Evolutionary conservation across 2,797 vertebrate genomes (phyloP), one percentile per base, ranked within the genome.

Genomic region (Acomys russatus): DNA sequence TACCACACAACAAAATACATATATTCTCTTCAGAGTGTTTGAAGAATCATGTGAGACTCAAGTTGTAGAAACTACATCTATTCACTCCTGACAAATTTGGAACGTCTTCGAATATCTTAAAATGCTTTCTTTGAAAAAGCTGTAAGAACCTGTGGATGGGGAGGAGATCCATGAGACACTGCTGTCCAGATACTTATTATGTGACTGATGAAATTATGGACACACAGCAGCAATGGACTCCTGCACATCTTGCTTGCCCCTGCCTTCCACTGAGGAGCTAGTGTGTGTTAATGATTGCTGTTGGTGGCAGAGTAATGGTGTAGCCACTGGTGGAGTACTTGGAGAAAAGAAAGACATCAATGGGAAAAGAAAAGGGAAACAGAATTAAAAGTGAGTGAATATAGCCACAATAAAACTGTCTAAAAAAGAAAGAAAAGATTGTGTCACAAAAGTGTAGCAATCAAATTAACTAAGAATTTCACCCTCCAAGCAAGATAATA

Each of bases 31-130:
- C 63, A 56, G 20, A 87, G 61, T 88, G 20, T 88, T 91, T 90
- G 15, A 88, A 96, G 96, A 94, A 6, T 89, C 66, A 80, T 22
- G 9, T 78, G 64, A 94, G 90, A 96, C 79, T 90, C 54, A 80
- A 88, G 17, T 79, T 91, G 28, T 49, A 88, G 61, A 92, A 90
- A 92, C 5, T 4, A 76, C 1, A 63, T 9, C 49, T 82, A 92
- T 38, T 70, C 20, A 71, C 9, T 73, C 8, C 84, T 92, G 61
- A 33, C 9, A 90, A 77, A 63, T 33, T 35, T 14, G 14, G 88
- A 79, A 68, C 1, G 54, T 95, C 23, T 49, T 2, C 28, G 49
- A 96, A 38, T 44, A 83, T 44, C 7, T 38, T 89, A 63, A 91
- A 85, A 73, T 85, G 38, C 28, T 94, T 94, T 30, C 77, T 90